Conservation (phyloP, 2,888 invertebrate species). For the Nemoura dubitans region DNA sequence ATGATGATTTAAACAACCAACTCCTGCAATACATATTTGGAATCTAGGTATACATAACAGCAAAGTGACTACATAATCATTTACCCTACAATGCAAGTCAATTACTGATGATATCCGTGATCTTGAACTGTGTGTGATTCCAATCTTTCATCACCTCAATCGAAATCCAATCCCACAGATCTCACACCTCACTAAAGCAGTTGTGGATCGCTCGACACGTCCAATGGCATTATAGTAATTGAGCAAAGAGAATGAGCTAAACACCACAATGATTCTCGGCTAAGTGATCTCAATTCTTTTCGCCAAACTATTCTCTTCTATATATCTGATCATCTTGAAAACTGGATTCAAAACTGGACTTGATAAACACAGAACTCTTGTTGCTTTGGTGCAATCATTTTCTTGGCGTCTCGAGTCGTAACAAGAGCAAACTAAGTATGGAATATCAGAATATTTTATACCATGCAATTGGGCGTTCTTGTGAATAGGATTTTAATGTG, state of each 20-base stretch:
- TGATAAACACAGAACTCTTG: background rate
- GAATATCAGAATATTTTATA: background rate
- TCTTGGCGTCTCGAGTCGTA: background rate
- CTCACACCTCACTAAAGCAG: background rate
- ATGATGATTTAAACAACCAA: background rate
- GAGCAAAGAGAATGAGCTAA: constrained; percentile 10
- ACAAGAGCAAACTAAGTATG: no score
- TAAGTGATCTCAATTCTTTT: constrained; percentile 14
- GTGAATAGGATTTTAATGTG: background rate
- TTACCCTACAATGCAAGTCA: constrained; percentile 7
- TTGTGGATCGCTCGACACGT: constrained; percentile 27
- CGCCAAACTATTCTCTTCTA: background rate
- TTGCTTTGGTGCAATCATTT: background rate
- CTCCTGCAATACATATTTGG: background rate
- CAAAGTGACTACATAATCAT: background rate
- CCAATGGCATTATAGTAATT: constrained; percentile 33
- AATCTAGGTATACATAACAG: background rate
- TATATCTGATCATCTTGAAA: background rate
- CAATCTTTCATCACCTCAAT: constrained; percentile 4
- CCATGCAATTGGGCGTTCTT: background rate
- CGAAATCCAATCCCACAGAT: background rate
- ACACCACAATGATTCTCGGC: background rate
- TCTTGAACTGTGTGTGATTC: background rate
- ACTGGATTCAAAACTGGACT: background rate
- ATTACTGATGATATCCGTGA: background rate